A percentile compares a stretch with the other conserved stretches of the same genome.
These are phyloP conservation scores for Nyctereutes procyonoides DNA, from an alignment of 2,113 vertebrate genomes.

Conservation along the genomic window DNA sequence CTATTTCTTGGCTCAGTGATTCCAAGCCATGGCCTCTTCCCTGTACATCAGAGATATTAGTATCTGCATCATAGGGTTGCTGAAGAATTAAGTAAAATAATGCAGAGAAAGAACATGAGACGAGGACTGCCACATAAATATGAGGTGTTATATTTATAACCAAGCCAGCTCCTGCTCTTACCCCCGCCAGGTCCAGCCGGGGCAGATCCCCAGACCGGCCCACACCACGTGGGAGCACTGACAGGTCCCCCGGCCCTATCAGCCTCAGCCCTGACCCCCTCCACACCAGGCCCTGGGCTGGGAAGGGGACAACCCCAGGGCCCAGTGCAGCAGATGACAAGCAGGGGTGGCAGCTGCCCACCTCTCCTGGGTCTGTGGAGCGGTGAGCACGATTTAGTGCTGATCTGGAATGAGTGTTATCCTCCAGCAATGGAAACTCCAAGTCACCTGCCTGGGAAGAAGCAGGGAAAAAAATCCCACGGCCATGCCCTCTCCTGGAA, in stretches of 20 bases:
- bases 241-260: background rate
- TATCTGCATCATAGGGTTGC: background rate
- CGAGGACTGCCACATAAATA: background rate
- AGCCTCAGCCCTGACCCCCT: background rate
- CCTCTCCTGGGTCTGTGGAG: conserved; percentile 2
- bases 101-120: background rate
- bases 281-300: background rate
- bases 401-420: background rate
- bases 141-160: background rate
- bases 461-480: conserved; percentile 75
- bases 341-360: background rate
- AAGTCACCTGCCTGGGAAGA: conserved; percentile 83
- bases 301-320: conserved; percentile 7
- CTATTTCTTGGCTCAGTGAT: background rate
- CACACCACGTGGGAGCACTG: background rate
- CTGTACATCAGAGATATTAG: background rate
- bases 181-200: background rate
- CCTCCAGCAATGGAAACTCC: background rate
- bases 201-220: background rate
- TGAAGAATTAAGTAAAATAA: background rate
- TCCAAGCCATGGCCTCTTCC: background rate
- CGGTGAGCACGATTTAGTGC: background rate
- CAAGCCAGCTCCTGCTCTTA: background rate
- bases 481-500: conserved; percentile 64
- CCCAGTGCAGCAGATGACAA: background rate